These are phyloP conservation scores for Neolamprologus falcicula DNA, from an alignment of 2,113 vertebrate genomes.

Conservation along the genomic window DNA sequence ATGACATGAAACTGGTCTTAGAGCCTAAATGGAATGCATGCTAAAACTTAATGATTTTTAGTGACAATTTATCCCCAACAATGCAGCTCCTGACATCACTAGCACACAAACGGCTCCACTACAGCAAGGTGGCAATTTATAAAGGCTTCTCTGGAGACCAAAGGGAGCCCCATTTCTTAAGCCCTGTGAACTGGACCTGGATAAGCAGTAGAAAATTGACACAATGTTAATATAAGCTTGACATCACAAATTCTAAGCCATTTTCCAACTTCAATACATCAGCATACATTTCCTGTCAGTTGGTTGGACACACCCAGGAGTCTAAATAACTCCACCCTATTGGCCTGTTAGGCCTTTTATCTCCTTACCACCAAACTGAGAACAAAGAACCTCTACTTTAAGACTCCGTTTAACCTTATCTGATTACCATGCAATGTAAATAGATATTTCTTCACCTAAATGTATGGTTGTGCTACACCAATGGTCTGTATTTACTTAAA, in stretches of 20 bases:
- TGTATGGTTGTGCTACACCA: not conserved
- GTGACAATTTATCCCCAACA: not conserved
- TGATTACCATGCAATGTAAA: not conserved
- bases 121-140: not conserved
- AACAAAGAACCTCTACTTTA: not conserved
- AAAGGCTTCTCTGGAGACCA: not conserved
- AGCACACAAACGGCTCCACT: rapidly evolving
- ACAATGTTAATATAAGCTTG: not conserved
- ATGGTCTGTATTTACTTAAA: not conserved
- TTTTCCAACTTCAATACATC: not conserved
- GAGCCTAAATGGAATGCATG: not conserved
- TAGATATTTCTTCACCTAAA: not conserved
- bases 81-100: not conserved
- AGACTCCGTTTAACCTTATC: rapidly evolving
- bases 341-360: not conserved
- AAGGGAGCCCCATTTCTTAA: not conserved
- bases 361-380: not conserved
- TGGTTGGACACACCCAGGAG: not conserved
- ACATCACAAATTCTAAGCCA: not conserved
- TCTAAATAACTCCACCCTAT: not conserved
- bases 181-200: not conserved
- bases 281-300: not conserved
- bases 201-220: not conserved
- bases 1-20: rapidly evolving
- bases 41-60: rapidly evolving